Evolutionary conservation across 2,797 vertebrate species (phyloP).

Genomic region (Cuniculus paca): DNA sequence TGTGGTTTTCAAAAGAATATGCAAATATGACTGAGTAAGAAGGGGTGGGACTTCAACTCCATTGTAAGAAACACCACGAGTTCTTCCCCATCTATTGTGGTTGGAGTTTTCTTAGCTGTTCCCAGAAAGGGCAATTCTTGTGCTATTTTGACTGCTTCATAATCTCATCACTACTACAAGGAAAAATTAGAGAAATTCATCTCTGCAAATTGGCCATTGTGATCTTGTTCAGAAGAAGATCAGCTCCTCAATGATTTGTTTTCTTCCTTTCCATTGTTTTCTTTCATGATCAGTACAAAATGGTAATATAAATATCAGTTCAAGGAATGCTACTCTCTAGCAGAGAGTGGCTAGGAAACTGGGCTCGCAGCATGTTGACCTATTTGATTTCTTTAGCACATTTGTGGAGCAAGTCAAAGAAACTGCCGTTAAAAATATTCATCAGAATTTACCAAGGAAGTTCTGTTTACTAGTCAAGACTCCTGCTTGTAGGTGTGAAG

Average conservation of each 20-base stretch:
- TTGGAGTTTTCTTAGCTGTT: slow-evolving; percentile 81
- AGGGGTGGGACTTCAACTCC: slow-evolving; percentile 85
- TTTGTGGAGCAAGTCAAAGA: neutral
- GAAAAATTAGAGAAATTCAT: slow-evolving; percentile 80
- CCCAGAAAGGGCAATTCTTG: slow-evolving; percentile 80
- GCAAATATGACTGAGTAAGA: slow-evolving; percentile 86
- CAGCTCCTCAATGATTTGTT: slow-evolving; percentile 62
- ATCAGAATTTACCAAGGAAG: neutral
- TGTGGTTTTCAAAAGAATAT: slow-evolving; percentile 91
- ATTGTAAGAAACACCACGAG: slow-evolving; percentile 86
- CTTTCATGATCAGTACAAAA: slow-evolving; percentile 72
- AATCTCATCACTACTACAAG: slow-evolving; percentile 77
- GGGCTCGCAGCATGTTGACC: neutral
- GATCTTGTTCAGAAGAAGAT: slow-evolving; percentile 74
- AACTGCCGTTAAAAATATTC: neutral
- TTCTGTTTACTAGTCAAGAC: neutral
- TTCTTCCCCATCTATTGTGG: slow-evolving; percentile 77
- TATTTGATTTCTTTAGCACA: neutral
- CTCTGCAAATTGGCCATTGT: slow-evolving; percentile 79
- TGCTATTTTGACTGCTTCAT: slow-evolving; percentile 78
- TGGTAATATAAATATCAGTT: neutral
- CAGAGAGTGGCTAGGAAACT: neutral
- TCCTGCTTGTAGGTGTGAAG: neutral
- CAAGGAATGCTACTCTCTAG: neutral
- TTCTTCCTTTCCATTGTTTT: slow-evolving; percentile 69